Evolutionary conservation across 2,888 invertebrate species (phyloP).

Genomic region (Cerastis leucographa): DNA sequence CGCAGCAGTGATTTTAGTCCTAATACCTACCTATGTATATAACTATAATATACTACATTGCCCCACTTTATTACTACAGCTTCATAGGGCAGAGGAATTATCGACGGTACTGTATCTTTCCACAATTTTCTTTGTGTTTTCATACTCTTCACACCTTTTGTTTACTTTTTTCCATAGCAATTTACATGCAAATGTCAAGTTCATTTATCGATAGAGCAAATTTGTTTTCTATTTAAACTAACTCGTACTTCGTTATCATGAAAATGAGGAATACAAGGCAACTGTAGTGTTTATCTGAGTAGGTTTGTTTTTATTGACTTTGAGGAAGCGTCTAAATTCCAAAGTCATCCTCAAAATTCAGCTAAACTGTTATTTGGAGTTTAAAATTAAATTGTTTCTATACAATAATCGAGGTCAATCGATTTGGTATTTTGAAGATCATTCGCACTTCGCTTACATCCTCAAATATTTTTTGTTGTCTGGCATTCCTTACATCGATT

Average conservation of each 20-base stretch:
- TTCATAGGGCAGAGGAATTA: conserved; percentile 13
- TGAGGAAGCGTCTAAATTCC: conserved; percentile 28
- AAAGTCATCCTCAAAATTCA: conserved; percentile 22
- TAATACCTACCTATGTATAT: conserved; percentile 13
- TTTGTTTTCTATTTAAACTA: conserved; percentile 55
- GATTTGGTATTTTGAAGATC: conserved; percentile 31
- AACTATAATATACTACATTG: conserved; percentile 18
- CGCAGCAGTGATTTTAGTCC: conserved; percentile 28
- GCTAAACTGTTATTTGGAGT: conserved; percentile 17
- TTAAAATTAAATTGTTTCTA: conserved; percentile 30
- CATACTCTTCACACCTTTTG: conserved; percentile 40
- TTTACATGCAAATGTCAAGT: conserved; percentile 68
- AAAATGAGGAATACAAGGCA: conserved; percentile 37
- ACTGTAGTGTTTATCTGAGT: conserved; percentile 20
- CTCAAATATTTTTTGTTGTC: conserved; percentile 47
- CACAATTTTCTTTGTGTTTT: conserved; percentile 48
- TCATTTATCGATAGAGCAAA: conserved; percentile 56
- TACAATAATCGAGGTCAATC: conserved; percentile 39
- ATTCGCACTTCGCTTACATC: conserved; percentile 32
- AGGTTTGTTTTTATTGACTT: conserved; percentile 28
- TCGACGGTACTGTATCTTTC: conserved; percentile 29
- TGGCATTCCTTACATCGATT: conserved; percentile 51
- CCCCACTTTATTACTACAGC: conserved; percentile 12
- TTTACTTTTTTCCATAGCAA: conserved; percentile 65
- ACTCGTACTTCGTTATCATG: conserved; percentile 49